Evolutionary conservation across 1,140 invertebrate genomes (phyloP), one percentile per base, ranked within the genome.

Genomic region (Sycophaga agraensis): DNA sequence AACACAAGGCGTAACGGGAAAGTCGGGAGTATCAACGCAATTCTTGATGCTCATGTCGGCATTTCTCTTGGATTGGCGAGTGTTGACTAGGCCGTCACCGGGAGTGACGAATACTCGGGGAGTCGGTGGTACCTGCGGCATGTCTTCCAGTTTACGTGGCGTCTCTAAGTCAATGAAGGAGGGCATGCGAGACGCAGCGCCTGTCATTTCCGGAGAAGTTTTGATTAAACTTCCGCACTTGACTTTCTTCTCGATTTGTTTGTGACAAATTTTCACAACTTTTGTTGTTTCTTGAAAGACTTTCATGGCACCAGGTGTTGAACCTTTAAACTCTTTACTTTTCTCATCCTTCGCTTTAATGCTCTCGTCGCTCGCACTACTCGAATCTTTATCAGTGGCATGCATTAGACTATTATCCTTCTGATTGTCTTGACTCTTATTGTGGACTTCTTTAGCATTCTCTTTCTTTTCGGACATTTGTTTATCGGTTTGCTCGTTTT

Each of bases 1-100:
- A 17, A 80, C 71, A 8, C 69, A 69, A 4, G 79, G 79, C 0
- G 79, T 81, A 8, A 68, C 68, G 6, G 79, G 78, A 37, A 80
- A 75, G 35, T 78, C 78, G 5, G 79, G 79, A 0, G 79, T 80
- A 0, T 66, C 46, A 11, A 78, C 70, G 5, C 75, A 74, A 26
- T 70, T 70, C 16, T 67, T 69, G 12, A 81, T 80, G 1, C 31
- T 66, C 0, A 70, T 66, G 7, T 78, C 73, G 0, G 72, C 70
- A 24, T 21, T 67, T 0, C 55, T 48, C 58, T 70, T 74, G 5
- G 68, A 56, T 7, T 67, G 48, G 22, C 64, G 67, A 0, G 67
- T 67, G 0, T 70, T 75, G 0, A 66, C 55, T 2, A 69, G 62
- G 31, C 54, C 73, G 5, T 71, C 76, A 5, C 66, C 70, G 0